Evolutionary conservation across 2,797 vertebrate species (phyloP).

Genomic region (Nasua narica): DNA sequence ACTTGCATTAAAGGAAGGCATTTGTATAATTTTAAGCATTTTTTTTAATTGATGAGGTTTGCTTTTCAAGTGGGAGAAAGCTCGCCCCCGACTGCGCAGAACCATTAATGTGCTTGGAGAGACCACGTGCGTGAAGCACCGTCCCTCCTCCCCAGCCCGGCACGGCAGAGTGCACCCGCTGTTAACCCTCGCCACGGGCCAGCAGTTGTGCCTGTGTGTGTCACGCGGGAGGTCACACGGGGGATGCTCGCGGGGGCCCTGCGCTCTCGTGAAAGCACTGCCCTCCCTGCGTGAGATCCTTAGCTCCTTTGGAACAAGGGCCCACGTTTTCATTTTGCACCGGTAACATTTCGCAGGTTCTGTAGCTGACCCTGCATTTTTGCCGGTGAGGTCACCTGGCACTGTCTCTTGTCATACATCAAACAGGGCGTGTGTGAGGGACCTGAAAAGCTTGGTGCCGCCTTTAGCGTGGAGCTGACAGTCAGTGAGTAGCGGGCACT

Average conservation of each 20-base stretch:
- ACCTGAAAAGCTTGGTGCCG: too few relatives aligned
- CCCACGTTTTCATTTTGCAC: fast-evolving
- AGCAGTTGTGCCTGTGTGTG: fast-evolving
- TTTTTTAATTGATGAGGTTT: neutral
- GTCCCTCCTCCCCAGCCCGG: fast-evolving
- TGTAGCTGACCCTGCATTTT: neutral
- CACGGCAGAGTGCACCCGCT: fast-evolving
- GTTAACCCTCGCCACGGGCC: fast-evolving
- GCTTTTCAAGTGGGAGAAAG: neutral
- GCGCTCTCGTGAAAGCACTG: fast-evolving
- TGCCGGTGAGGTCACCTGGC: neutral
- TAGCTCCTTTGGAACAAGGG: fast-evolving
- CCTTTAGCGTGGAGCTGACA: fast-evolving
- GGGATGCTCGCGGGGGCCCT: fast-evolving
- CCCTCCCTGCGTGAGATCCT: neutral
- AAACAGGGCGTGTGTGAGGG: fast-evolving
- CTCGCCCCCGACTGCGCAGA: neutral
- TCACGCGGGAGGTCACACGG: fast-evolving
- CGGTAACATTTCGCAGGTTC: neutral
- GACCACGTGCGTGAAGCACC: fast-evolving
- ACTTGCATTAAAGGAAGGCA: neutral
- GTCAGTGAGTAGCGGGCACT: fast-evolving
- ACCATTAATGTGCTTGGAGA: neutral
- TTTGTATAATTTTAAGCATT: neutral
- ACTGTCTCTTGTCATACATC: fast-evolving